A percentile compares a stretch with the other conserved stretches of the same genome.
Evolutionary conservation across 2,797 vertebrate species (phyloP).

Genomic region (Fringilla coelebs): DNA sequence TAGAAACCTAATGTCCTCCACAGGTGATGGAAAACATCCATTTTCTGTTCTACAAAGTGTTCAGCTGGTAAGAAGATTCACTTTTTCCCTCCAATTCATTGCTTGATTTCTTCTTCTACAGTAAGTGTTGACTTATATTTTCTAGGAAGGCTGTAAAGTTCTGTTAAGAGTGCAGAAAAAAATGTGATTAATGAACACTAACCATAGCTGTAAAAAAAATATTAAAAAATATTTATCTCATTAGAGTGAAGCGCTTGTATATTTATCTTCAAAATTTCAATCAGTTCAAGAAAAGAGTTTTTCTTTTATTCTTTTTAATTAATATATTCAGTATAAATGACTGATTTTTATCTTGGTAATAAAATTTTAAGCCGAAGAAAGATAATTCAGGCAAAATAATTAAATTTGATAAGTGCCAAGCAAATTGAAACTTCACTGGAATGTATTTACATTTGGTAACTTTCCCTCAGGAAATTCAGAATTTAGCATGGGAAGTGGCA

Average conservation of each 20-base stretch:
- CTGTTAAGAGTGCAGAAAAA: not conserved
- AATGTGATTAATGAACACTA: not conserved
- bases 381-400: not conserved
- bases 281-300: not conserved
- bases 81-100: not conserved
- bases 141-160: not conserved
- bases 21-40: not conserved
- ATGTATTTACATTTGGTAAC: not conserved
- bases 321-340: conserved; percentile 8
- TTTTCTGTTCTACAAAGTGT: not conserved
- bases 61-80: not conserved
- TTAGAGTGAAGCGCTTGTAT: not conserved
- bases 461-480: not conserved
- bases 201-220: not conserved
- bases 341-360: conserved; percentile 13
- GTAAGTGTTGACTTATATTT: not conserved
- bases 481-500: not conserved
- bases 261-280: not conserved
- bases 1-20: not conserved
- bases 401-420: not conserved
- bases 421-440: not conserved
- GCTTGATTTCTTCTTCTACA: not conserved
- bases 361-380: conserved; percentile 1
- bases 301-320: not conserved
- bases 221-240: not conserved